Evolutionary conservation across 2,888 invertebrate species (phyloP).

Genomic region (Catocala fraxini): DNA sequence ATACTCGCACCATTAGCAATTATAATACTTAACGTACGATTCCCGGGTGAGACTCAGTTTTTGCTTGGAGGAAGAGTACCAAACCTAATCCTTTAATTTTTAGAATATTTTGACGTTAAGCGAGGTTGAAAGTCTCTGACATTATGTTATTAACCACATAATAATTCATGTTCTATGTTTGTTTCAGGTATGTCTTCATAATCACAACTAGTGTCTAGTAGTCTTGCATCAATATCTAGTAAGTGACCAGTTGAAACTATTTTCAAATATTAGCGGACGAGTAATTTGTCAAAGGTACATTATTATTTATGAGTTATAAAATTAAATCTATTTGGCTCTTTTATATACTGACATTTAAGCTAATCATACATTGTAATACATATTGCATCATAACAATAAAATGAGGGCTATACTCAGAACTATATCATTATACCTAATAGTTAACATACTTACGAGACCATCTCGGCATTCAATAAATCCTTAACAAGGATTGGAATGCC

Average conservation of each 20-base stretch:
- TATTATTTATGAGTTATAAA: constrained; percentile 1
- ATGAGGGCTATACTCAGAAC: not conserved
- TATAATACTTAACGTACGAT: no score
- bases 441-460: constrained; percentile 11
- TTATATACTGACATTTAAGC: constrained; percentile 1
- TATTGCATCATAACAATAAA: not conserved
- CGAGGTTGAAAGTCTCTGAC: no score
- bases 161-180: constrained; percentile 6
- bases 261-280: no score
- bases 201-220: not conserved
- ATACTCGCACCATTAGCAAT: no score
- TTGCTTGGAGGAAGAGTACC: no score
- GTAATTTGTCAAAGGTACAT: no score
- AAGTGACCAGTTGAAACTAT: not conserved
- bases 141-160: no score
- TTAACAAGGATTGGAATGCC: constrained; percentile 8
- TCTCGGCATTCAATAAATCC: constrained; percentile 5
- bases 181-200: constrained; percentile 24
- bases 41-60: no score
- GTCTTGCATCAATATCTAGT: not conserved
- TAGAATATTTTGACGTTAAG: no score
- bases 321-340: not conserved
- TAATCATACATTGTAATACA: no score
- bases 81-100: no score
- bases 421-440: constrained; percentile 4